Evolutionary conservation across 1,140 invertebrate species (phyloP), one percentile per base, ranked within the genome.

Genomic region (Steinernema khuongi): DNA sequence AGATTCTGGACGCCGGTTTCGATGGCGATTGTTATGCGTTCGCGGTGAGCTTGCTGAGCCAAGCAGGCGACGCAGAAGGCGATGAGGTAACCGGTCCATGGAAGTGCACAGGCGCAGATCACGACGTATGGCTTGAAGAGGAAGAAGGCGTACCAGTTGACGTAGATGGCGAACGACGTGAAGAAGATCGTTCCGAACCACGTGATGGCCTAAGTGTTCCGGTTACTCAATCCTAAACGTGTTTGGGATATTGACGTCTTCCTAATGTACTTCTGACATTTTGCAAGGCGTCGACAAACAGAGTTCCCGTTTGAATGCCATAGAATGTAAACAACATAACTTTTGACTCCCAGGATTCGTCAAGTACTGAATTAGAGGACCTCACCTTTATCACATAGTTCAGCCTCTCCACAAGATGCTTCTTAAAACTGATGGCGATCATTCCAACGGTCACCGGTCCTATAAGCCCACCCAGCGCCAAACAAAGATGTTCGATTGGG

Each of bases 111-210:
- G 1, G 82, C 81, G 0, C 80, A 80, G 26, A 86, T 66, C 68
- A 78, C 28, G 14, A 79, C 75, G 18, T 36, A 60, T 91, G 92
- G 93, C 4, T 81, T 86, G 14, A 93, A 91, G 79, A 97, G 86
- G 83, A 92, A 86, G 81, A 97, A 94, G 41, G 97, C 89, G 86
- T 94, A 97, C 17, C 91, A 86, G 86, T 97, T 96, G 0, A 92
- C 91, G 70, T 91, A 89, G 32, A 93, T 91, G 0, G 94, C 94
- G 87, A 97, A 94, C 18, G 92, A 87, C 1, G 95, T 89, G 67
- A 97, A 87, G 44, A 94, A 92, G 1, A 95, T 72, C 70, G 96
- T 91, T 18, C 95, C 87, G 41, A 91, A 82, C 0, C 90, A 87
- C 0, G 93, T 92, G 75, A 95, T 91, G 0, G 92, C 92, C 82